Conservation (phyloP, 2,888 invertebrate species). For the Melanophora roralis region DNA sequence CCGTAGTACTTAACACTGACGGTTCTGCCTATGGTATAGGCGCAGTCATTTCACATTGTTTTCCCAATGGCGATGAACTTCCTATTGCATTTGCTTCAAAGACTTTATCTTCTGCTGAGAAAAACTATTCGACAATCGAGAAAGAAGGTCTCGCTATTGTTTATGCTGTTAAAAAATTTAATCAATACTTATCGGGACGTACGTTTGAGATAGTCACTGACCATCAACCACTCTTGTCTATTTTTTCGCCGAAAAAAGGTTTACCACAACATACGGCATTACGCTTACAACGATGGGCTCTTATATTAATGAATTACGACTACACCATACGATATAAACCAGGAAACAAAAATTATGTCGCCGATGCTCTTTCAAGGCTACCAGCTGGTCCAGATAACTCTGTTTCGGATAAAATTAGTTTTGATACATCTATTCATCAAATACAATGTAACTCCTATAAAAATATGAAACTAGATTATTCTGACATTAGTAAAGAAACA, state of each 20-base stretch:
- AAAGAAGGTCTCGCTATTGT: conserved; percentile 51
- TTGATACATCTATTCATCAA: not conserved
- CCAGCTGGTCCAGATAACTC: too few relatives aligned
- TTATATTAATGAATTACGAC: conserved; percentile 54
- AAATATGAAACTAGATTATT: too few relatives aligned
- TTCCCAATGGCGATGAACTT: not conserved
- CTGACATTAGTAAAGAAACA: too few relatives aligned
- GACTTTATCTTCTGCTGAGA: conserved; percentile 59
- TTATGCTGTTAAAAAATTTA: conserved; percentile 55
- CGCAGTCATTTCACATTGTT: conserved; percentile 1
- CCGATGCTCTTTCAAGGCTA: conserved; percentile 62
- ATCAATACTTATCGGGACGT: conserved; percentile 31
- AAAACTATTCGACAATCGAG: conserved; percentile 59
- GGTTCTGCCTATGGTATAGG: conserved; percentile 25
- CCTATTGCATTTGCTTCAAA: conserved; percentile 2
- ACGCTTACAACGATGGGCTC: conserved; percentile 43
- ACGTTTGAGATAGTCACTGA: conserved; percentile 57
- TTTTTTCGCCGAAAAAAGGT: conserved; percentile 69
- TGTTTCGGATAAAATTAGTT: too few relatives aligned
- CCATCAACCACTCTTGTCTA: conserved; percentile 66
- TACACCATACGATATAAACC: conserved; percentile 60
- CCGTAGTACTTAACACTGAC: conserved; percentile 41
- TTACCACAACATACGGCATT: conserved; percentile 63
- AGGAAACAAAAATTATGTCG: conserved; percentile 58
- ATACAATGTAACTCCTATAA: not conserved